These are phyloP conservation scores for Planococcus citri DNA, from an alignment of 1,140 invertebrate species.

Conservation along the genomic window DNA sequence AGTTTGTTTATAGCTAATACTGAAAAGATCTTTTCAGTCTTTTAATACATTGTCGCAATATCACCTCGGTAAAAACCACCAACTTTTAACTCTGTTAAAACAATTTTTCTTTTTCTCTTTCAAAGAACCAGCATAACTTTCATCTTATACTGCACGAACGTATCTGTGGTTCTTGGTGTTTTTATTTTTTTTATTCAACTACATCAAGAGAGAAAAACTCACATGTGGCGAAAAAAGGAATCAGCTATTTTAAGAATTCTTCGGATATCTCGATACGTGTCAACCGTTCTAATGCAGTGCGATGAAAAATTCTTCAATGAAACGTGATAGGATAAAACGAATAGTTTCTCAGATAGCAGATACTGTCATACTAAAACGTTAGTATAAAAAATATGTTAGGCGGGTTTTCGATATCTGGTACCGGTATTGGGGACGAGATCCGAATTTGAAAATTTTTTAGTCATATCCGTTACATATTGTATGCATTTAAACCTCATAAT, in stretches of 20 bases:
- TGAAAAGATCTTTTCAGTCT: conserved; percentile 11
- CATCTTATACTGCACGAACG: background rate
- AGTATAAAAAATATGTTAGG: no score
- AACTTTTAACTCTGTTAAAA: conserved; percentile 17
- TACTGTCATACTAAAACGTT: no score
- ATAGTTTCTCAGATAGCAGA: no score
- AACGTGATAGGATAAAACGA: no score
- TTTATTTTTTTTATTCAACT: background rate
- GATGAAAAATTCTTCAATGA: no score
- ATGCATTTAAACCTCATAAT: no score
- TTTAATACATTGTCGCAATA: background rate
- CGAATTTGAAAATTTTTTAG: no score
- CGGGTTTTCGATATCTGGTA: no score
- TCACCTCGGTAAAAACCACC: conserved; percentile 12
- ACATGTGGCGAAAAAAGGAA: background rate
- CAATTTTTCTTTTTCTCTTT: conserved; percentile 6
- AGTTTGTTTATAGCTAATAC: conserved; percentile 18
- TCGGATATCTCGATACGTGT: background rate
- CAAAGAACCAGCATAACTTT: conserved; percentile 1
- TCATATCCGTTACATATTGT: no score
- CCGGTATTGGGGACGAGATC: no score
- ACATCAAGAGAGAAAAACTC: background rate
- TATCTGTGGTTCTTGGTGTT: no score
- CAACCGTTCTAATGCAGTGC: background rate
- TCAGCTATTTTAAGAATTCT: background rate